Evolutionary conservation across 2,113 vertebrate genomes (phyloP).

Genomic region (Podarcis raffonei): DNA sequence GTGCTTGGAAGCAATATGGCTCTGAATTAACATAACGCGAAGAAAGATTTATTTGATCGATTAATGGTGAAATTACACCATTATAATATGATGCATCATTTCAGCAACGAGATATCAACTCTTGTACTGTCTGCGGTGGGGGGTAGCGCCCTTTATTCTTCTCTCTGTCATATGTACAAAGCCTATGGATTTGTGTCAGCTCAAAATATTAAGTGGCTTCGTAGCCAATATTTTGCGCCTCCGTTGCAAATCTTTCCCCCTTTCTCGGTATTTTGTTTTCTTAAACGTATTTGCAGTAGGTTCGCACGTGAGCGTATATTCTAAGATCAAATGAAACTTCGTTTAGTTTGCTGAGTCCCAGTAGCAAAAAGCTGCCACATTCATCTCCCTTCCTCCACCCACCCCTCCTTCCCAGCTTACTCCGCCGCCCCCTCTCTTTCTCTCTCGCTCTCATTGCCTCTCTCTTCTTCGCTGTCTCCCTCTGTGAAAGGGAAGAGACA

Average conservation of each 20-base stretch:
- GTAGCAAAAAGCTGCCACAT: constrained; percentile 20
- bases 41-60: background rate
- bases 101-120: background rate
- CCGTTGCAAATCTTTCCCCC: background rate
- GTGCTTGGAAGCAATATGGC: background rate
- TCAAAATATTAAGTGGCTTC: background rate
- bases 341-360: constrained; percentile 8
- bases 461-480: background rate
- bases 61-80: background rate
- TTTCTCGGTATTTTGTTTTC: background rate
- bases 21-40: background rate
- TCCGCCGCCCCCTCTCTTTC: background rate
- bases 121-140: background rate
- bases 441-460: background rate
- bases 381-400: background rate
- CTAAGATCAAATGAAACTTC: constrained; percentile 12
- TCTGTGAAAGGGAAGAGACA: background rate
- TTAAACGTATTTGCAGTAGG: constrained; percentile 19
- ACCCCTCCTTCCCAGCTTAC: no score
- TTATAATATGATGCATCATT: background rate
- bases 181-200: background rate
- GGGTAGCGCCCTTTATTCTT: background rate
- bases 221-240: background rate
- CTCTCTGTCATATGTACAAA: background rate
- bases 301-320: background rate